Base-by-base conservation (phyloP, 2,113 vertebrate genomes). In the Puffinus mauretanicus region DNA sequence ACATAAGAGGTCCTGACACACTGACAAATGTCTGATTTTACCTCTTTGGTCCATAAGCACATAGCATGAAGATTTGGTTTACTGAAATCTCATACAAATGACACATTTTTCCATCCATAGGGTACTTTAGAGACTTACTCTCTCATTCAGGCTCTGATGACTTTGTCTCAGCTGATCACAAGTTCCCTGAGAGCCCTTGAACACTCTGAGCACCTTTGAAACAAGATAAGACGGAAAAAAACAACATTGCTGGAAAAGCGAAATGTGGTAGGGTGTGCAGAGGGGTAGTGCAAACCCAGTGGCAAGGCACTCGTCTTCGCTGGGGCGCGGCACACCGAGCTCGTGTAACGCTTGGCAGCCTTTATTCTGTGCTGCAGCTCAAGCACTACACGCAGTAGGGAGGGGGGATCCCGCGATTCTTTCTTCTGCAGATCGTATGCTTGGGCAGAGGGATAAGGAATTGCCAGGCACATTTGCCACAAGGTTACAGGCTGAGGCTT, bases 221-320 rank as follows among this genome's bases (percentile, higher is more conserved):
- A 55, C 17, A 44, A 62, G 40, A 6, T 12, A 34, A 70, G 75
- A 38, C 10, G 44, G 34, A 71, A 7, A 55, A 40, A 79, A 86
- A 54, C 1, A 3, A 17, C 1, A 0, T 12, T 70, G 7, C 18
- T 69, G 29, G 55, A 51, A 62, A 88, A 60, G 17, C 1, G 0
- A 32, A 13, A 7, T 0, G 0, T 13, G 12, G 22, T 30, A 1
- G 0, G 54, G 7, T 40, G 7, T 3, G 47, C n/a, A 4, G 32
- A 73, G 34, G 67, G 18, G 40, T 12, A n/a, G 13, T 2, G 2
- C 42, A 73, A 73, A 51, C 13, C 29, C 12, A 4, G 5, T 9
- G 32, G 44, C 24, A 62, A 44, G 57, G 30, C 11, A 26, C 7
- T 14, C 0, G 0, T 12, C 55, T 54, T 64, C 12, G 3, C 49